Percentiles rank a stretch among this genome's conserved stretches.
Evolutionary conservation across 2,113 vertebrate genomes (phyloP).

Genomic region (Lophochroa leadbeateri): DNA sequence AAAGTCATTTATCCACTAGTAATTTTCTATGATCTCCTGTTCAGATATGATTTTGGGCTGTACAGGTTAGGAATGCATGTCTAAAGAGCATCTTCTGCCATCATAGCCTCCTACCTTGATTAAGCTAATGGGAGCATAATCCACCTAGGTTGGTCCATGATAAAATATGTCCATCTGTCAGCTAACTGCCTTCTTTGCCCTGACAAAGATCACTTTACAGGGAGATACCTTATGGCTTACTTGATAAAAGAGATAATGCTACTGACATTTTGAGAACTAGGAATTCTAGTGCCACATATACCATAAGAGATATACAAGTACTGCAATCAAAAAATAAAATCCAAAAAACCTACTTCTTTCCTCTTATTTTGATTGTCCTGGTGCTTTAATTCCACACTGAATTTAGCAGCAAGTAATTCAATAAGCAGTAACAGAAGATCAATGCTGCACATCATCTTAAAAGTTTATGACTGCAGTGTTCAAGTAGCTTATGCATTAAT

Average conservation of each 20-base stretch:
- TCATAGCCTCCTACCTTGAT: neutral
- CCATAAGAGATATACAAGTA: neutral
- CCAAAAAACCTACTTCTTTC: neutral
- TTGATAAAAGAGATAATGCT: neutral
- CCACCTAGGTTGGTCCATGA: neutral
- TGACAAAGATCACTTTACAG: neutral
- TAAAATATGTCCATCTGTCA: neutral
- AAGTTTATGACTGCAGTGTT: conserved; percentile 49
- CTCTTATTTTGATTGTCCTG: neutral
- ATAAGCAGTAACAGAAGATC: conserved; percentile 26
- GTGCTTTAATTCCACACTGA: conserved; percentile 22
- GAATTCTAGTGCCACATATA: neutral
- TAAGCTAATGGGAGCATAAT: neutral
- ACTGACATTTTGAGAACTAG: neutral
- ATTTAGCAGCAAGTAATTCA: conserved; percentile 38
- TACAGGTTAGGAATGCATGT: neutral
- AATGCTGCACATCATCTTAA: conserved; percentile 40
- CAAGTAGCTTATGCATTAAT: conserved; percentile 37
- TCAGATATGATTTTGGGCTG: neutral
- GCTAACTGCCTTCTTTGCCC: neutral
- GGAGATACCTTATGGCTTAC: neutral
- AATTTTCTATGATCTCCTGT: neutral
- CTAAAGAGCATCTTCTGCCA: neutral
- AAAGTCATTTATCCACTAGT: neutral
- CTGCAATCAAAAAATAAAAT: neutral